Base-by-base conservation (phyloP, 2,888 invertebrate species). In the Ecliptopera silaceata region DNA sequence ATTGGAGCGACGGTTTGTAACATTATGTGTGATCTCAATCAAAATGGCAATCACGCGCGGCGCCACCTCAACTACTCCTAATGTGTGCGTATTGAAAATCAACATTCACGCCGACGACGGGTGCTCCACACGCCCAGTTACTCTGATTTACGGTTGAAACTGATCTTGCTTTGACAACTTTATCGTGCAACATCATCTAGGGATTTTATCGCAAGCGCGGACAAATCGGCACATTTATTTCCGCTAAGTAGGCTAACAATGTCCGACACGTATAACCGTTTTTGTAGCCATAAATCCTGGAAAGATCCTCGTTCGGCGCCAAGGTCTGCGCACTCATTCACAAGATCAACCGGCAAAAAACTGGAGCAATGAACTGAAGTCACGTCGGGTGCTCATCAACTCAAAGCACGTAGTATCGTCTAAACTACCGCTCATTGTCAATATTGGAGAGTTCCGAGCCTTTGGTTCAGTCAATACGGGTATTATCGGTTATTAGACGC, bases 371-470 rank as follows among this genome's bases (percentile, higher is more conserved):
- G 88, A 88, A 90, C 90, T 82, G 80, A 73, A 84, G 84, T 86
- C 89, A 89, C 89, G 89, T 88, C 85, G 77, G 71, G 74, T 70
- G 77, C 80, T 86, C 85, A 88, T 90, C 86, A 83, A 77, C 75
- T 82, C 79, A 63, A 70, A 70, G 81, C 90, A 90, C 89, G 90
- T 90, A 85, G 75, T 74, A 75, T 80, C 86, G 77, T 85, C 90
- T 88, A 88, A 90, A 89, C 89, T 88, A 87, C 88, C 86, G 86
- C 88, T 88, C 86, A 88, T 88, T 88, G 89, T 89, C 88, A 88
- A 89, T 89, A 90, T 87, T 85, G 82, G 81, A 84, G 86, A 78
- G 80, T 77, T 83, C 80, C 75, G 75, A 84, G 80, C 83, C 82
- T 82, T 77, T 82, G 81, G 80, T 78, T 84, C 82, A 87, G 88